Conservation (phyloP, 2,888 invertebrate genomes). For the Cremastinae sp. region DNA sequence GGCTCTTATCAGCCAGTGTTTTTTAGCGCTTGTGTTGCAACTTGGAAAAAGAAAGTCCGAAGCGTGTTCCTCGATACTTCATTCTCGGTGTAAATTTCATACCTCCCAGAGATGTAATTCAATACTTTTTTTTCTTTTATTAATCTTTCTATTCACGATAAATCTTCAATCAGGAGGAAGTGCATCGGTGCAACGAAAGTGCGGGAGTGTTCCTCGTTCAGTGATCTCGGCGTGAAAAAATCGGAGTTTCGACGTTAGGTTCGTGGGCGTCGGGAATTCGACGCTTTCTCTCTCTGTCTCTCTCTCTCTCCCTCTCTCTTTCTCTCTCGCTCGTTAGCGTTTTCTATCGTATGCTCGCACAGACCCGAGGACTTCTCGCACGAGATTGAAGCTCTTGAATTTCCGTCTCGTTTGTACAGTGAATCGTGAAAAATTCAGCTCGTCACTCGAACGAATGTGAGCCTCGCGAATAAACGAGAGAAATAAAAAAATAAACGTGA, state of each 20-base stretch:
- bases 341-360: slow-evolving; percentile 2
- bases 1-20: slow-evolving; percentile 10
- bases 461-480: background rate
- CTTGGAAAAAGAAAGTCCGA: background rate
- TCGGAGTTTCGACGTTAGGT: slow-evolving; percentile 7
- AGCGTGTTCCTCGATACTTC: slow-evolving; percentile 4
- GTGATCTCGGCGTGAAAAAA: slow-evolving; percentile 16
- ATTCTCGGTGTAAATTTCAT: background rate
- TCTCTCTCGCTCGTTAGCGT: slow-evolving; percentile 25
- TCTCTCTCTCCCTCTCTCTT: slow-evolving; percentile 16
- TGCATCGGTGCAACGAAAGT: slow-evolving; percentile 11
- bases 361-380: slow-evolving; percentile 1
- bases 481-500: too few relatives aligned
- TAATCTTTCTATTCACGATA: slow-evolving; percentile 1
- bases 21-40: background rate
- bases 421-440: background rate
- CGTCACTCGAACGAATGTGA: background rate
- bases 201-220: slow-evolving; percentile 2
- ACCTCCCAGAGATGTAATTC: background rate
- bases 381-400: background rate
- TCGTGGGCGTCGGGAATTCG: slow-evolving; percentile 35
- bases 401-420: background rate
- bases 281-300: background rate
- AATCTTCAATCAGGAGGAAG: background rate
- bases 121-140: background rate